Evolutionary conservation across 2,797 vertebrate species (phyloP), one percentile per base, ranked within the genome.

Genomic region (Naso thynnoides): DNA sequence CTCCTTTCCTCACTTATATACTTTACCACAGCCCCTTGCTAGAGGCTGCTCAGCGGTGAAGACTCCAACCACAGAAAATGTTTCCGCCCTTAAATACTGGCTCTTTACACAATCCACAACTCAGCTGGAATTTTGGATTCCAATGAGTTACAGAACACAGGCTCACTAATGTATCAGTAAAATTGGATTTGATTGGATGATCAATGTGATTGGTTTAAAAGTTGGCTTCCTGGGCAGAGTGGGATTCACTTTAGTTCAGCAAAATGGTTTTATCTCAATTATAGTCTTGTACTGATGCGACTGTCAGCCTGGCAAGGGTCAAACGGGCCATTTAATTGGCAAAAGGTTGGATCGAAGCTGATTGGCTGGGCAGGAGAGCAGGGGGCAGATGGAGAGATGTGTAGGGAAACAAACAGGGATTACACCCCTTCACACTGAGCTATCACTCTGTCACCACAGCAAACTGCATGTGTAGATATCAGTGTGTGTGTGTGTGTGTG

Each of bases 391-490:
- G 78, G 85, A 89, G 80, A 81, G 66, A 76, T 66, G 50, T 69
- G 60, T 67, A 70, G 26, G 74, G 81, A 86, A 82, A 82, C 79
- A 90, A 91, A 86, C 71, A 86, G 66, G 88, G 83, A 82, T 91
- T 84, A 90, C 36, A 80, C 61, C 61, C 75, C 63, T 65, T 29
- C 63, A 76, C 74, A 79, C 58, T 2, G 45, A 85, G 85, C 65
- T 77, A 78, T 82, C 80, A 83, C 78, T 6, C n/a, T 61, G 52
- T 50, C 82, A 72, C 81, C 63, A 16, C 53, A 24, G 61, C 56
- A 68, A 55, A 66, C 57, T 58, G 36, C 48, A 50, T 65, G 50
- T 50, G 62, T 76, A 41, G 64, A 71, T 60, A 36, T 70, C 36
- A 3, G 9, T 72, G 66, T 83, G 56, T 44, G 55, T 42, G 39